Conservation (phyloP, 2,797 vertebrate species). For the Staurois parvus region DNA sequence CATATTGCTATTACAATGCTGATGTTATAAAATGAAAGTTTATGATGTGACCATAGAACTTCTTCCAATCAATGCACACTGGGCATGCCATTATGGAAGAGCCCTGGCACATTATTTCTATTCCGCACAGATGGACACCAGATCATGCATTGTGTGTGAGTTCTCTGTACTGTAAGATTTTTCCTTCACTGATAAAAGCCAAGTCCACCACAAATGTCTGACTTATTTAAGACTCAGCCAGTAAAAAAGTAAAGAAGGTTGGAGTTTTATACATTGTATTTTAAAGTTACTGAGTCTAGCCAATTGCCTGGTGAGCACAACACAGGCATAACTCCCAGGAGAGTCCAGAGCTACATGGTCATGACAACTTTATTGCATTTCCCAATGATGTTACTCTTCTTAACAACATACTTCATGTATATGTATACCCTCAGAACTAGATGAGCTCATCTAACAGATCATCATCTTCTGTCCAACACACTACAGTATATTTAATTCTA, state of each 20-base stretch:
- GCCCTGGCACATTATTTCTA: no score
- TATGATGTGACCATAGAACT: no score
- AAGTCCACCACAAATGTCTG: not conserved
- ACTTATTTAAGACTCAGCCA: conserved; percentile 1
- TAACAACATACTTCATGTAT: not conserved
- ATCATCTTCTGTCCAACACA: not conserved
- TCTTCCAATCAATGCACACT: no score
- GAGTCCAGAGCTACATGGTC: conserved; percentile 7
- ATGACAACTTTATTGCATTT: conserved; percentile 46
- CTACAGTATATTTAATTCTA: not conserved
- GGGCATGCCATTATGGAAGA: no score
- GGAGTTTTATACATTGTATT: conserved; percentile 34
- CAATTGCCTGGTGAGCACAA: conserved; percentile 27
- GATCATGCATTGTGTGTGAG: not conserved
- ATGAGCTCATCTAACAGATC: conserved; percentile 1
- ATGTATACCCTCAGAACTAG: not conserved
- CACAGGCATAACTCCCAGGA: conserved; percentile 14
- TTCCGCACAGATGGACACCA: conserved; percentile 19
- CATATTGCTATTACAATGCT: no score
- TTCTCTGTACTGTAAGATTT: not conserved
- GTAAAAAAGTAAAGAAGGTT: conserved; percentile 4
- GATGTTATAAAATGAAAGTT: no score
- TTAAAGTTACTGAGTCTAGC: conserved; percentile 41
- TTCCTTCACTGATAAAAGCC: conserved; percentile 8
- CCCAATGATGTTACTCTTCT: conserved; percentile 1